A percentile compares a stretch with the other conserved stretches of the same genome.
These are phyloP conservation scores for Allacma fusca DNA, from an alignment of 2,888 invertebrate genomes.

Conservation along the genomic window DNA sequence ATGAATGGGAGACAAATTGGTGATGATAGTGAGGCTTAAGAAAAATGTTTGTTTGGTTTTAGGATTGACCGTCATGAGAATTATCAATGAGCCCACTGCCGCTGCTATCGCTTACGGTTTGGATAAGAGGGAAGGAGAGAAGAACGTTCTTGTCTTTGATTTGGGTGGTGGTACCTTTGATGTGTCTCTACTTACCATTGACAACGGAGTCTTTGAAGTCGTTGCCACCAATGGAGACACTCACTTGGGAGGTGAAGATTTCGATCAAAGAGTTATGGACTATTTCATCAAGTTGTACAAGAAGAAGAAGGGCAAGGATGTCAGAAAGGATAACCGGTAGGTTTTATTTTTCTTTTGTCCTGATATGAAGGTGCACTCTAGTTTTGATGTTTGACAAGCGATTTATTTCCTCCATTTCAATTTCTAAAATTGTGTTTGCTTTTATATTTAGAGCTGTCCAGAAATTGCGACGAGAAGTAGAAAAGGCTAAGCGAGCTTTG, in stretches of 20 bases:
- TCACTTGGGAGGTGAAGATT: slow-evolving; percentile 98
- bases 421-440: neutral
- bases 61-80: slow-evolving; percentile 89
- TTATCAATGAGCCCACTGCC: slow-evolving; percentile 97
- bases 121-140: slow-evolving; percentile 96
- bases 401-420: neutral
- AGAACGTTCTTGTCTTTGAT: slow-evolving; percentile 98
- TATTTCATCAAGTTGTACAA: slow-evolving; percentile 98
- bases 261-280: slow-evolving; percentile 97
- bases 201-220: slow-evolving; percentile 97
- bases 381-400: neutral
- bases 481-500: slow-evolving; percentile 95
- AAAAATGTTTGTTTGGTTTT: neutral
- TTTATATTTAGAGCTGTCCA: slow-evolving; percentile 81
- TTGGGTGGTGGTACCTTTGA: slow-evolving; percentile 99
- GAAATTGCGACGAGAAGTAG: slow-evolving; percentile 95
- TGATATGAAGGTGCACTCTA: neutral
- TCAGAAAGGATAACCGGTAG: slow-evolving; percentile 71
- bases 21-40: too few species aligned
- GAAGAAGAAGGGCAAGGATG: slow-evolving; percentile 93
- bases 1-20: neutral
- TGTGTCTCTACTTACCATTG: slow-evolving; percentile 96
- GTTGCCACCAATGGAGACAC: slow-evolving; percentile 94
- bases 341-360: neutral
- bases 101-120: slow-evolving; percentile 97